Percentiles rank a stretch among this genome's conserved stretches.
Conservation (phyloP, 1,140 invertebrate genomes). For the Fopius arisanus region DNA sequence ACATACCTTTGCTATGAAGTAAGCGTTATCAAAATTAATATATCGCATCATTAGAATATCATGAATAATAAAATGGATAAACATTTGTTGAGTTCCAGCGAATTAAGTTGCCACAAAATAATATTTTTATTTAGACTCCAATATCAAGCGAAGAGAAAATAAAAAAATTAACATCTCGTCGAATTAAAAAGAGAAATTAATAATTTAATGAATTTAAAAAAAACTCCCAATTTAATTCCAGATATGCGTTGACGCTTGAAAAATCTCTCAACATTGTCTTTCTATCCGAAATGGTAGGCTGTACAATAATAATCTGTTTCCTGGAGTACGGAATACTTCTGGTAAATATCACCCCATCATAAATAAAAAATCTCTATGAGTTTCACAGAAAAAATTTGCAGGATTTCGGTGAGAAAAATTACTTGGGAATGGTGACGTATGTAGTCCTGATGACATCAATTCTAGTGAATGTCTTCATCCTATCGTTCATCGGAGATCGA, state of each 20-base stretch:
- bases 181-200: too few relatives aligned
- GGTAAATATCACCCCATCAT: conserved; percentile 33
- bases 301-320: conserved; percentile 58
- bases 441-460: conserved; percentile 36
- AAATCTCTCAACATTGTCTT: conserved; percentile 54
- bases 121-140: too few relatives aligned
- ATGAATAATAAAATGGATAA: too few relatives aligned
- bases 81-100: too few relatives aligned
- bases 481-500: conserved; percentile 49
- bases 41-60: too few relatives aligned
- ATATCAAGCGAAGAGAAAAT: too few relatives aligned
- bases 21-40: too few relatives aligned
- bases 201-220: not conserved
- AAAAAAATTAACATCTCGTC: too few relatives aligned
- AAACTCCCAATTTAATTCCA: conserved; percentile 21
- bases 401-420: conserved; percentile 51
- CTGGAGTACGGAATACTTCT: conserved; percentile 54
- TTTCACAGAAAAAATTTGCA: conserved; percentile 30
- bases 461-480: conserved; percentile 34
- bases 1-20: conserved; percentile 51
- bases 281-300: conserved; percentile 55
- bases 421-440: conserved; percentile 48
- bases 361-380: conserved; percentile 14
- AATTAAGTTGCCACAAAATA: too few relatives aligned
- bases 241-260: conserved; percentile 53